Base-by-base conservation (phyloP, 2,797 vertebrate species). In the Ctenopoma kingsleyae region DNA sequence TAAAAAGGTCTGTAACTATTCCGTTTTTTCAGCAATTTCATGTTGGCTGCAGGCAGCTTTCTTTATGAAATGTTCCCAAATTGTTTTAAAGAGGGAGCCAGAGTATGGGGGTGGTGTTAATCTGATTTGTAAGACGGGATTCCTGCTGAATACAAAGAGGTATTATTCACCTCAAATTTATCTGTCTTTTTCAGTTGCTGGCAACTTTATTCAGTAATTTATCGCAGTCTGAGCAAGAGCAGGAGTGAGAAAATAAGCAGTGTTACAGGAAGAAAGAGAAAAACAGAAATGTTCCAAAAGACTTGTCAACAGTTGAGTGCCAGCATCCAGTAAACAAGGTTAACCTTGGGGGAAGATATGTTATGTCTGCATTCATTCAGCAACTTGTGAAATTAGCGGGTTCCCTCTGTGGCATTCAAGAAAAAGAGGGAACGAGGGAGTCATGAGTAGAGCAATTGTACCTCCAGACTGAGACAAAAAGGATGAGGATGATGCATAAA, bases 1-100 rank as follows among this genome's bases (percentile, higher is more conserved):
- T n/a, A 13, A 48, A 58, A 67, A 90, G 91, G 89, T 92, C 67
- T 74, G 91, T 88, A 67, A 74, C 61, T 74, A 25, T 74, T 50
- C n/a, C 4, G 23, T 32, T 72, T 19, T 41, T 23, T 44, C 7
- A 35, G 15, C 23, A 20, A 19, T 50, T 35, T 25, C 5, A 57
- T 19, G 1, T 1, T 32, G 10, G n/a, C 35, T 20, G 5, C 32
- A n/a, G 30, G 48, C 25, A 50, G 53, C 27, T 59, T 50, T 50
- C 8, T 22, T 54, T 6, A 51, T 49, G 22, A 59, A 52, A 71
- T 48, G 44, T 65, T 76, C 49, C 5, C 8, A 69, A 73, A 71
- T 36, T 38, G 60, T 49, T 69, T 46, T 51, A 23, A 22, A 61
- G 32, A 50, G 32, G 3, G 16, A 54, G 49, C 56, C 20, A 58